Evolutionary conservation across 2,113 vertebrate species (phyloP), one percentile per base, ranked within the genome.

Genomic region (Nestor notabilis): DNA sequence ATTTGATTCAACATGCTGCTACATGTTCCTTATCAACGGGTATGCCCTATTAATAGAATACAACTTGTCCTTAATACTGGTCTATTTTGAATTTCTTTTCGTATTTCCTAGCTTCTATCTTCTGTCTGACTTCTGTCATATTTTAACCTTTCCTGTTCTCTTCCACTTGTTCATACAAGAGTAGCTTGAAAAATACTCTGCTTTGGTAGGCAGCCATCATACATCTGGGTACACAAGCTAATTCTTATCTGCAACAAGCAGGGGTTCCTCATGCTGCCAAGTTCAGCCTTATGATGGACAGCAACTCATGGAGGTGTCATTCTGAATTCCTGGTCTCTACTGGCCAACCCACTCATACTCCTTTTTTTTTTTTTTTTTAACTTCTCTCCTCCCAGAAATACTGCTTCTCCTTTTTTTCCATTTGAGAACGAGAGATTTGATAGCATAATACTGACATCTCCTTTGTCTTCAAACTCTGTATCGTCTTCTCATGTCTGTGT

Each of bases 261-360:
- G 23, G 64, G 11, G 6, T 70, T 82, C 55, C 63, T 84, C 24
- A 7, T 50, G 10, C 27, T 74, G 65, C 58, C 23, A 39, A 35
- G 35, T 65, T 87, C 8, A 8, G 13, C 65, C 20, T 84, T 0
- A 0, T 56, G 31, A 47, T 0, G 8, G n/a, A 31, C 65, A 82
- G 37, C 37, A 3, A 6, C 37, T 78, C 37, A 19, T 31, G 2
- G 8, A 63, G 19, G 9, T 86, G 29, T 70, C 31, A 15, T 82
- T 71, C 37, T 63, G 33, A 37, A 53, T 83, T 88, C 27, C 31
- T 79, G 15, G 2, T 85, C 52, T 83, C 24, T 24, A 18, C 28
- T 55, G 23, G 9, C 23, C 29, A 83, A 5, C 43, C 10, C 10
- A 70, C 17, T 7, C 15, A 27, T 24, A 29, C 7, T 41, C 6